These are phyloP conservation scores for Sycophila texana DNA, from an alignment of 2,888 invertebrate species.

Conservation along the genomic window DNA sequence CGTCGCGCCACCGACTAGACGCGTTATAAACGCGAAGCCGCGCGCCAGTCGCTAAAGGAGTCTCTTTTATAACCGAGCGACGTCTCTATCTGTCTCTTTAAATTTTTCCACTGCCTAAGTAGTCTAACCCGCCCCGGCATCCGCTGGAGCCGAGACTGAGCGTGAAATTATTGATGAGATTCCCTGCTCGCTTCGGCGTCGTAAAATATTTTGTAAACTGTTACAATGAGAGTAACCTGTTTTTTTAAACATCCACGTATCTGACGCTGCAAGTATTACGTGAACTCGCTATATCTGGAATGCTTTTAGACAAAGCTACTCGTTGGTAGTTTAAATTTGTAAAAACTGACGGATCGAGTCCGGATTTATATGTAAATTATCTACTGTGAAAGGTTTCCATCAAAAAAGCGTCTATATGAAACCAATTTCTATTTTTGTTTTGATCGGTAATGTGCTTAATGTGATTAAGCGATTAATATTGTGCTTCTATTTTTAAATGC, in stretches of 20 bases:
- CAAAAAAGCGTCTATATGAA: too few relatives aligned
- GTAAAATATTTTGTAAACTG: constrained; percentile 7
- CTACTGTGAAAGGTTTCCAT: too few relatives aligned
- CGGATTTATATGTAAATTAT: too few relatives aligned
- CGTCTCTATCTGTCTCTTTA: constrained; percentile 36
- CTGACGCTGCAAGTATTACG: not conserved
- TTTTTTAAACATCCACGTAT: not conserved
- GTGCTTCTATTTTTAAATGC: too few relatives aligned
- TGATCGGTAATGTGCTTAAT: too few relatives aligned
- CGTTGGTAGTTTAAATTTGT: too few relatives aligned
- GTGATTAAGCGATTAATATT: too few relatives aligned
- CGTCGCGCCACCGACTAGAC: not conserved
- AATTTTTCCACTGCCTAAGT: constrained; percentile 19
- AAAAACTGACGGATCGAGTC: too few relatives aligned
- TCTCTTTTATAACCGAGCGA: constrained; percentile 17
- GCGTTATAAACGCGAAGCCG: not conserved
- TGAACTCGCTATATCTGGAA: too few relatives aligned
- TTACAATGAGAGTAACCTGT: not conserved
- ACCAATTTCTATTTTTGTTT: too few relatives aligned
- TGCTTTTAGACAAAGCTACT: too few relatives aligned
- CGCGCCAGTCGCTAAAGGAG: not conserved
- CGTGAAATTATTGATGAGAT: constrained; percentile 27
- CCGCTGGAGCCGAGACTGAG: not conserved
- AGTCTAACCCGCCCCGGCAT: not conserved
- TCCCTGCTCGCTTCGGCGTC: not conserved